A percentile compares a stretch with the other conserved stretches of the same genome.
Conservation (phyloP, 37 sponge, comb jelly and placozoan genomes). For the Diacarnus erythraeanus region DNA sequence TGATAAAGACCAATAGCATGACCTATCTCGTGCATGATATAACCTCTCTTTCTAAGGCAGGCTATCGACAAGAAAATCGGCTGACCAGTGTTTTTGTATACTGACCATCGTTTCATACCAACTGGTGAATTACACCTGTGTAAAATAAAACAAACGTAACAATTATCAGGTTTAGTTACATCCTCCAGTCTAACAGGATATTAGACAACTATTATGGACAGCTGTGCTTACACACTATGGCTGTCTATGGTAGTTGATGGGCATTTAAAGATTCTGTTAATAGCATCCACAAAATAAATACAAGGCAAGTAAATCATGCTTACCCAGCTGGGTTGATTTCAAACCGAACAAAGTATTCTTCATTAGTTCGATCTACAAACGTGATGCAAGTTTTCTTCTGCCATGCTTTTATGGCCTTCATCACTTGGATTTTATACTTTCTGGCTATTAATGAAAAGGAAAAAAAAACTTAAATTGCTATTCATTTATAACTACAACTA, state of each 20-base stretch:
- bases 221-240: no score
- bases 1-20: conserved; percentile 7
- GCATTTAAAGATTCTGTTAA: no score
- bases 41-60: background rate
- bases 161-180: no score
- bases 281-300: no score
- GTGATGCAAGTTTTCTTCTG: conserved; percentile 1
- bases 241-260: no score
- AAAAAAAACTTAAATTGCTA: no score
- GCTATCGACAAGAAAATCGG: background rate
- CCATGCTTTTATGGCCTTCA: conserved; percentile 1
- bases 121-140: background rate
- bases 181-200: no score
- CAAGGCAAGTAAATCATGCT: no score
- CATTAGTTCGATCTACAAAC: background rate
- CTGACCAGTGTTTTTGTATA: background rate
- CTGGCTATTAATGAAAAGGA: background rate
- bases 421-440: background rate
- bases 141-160: no score
- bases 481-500: no score
- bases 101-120: background rate
- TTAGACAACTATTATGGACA: no score
- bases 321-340: background rate
- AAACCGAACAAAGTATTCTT: background rate
- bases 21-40: conserved; percentile 5